These are phyloP conservation scores for Thaumatotibia leucotreta DNA, from an alignment of 1,140 invertebrate species.

Conservation along the genomic window DNA sequence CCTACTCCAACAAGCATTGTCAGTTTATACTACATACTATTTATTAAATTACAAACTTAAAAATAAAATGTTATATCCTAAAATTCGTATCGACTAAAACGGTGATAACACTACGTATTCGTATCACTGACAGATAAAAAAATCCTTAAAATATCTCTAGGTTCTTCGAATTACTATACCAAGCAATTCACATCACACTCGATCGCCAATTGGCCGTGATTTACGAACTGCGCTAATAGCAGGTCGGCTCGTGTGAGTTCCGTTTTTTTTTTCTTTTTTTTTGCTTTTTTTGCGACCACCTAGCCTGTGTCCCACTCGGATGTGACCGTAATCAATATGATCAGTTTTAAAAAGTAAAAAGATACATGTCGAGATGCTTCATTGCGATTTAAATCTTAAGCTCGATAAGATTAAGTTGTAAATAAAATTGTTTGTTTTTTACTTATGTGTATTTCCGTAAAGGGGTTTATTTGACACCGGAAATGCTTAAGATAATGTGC, in stretches of 20 bases:
- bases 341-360: neutral
- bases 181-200: neutral
- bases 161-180: neutral
- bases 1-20: too few relatives aligned
- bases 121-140: too few relatives aligned
- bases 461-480: neutral
- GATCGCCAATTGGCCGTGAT: neutral
- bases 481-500: neutral
- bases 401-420: neutral
- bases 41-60: too few relatives aligned
- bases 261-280: neutral
- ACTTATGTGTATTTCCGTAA: neutral
- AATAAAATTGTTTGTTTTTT: neutral
- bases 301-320: constrained; percentile 29
- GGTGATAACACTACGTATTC: too few relatives aligned
- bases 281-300: constrained; percentile 37
- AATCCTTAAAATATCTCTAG: too few relatives aligned
- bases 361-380: neutral
- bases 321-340: constrained; percentile 40
- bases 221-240: constrained; percentile 17
- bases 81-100: too few relatives aligned
- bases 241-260: constrained; percentile 19
- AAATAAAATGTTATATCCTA: too few relatives aligned
- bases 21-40: too few relatives aligned
- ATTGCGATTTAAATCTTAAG: neutral